phyloP scores from a whole-genome alignment of 1,140 invertebrate species.

The Aphelenchoides fujianensis region DNA sequence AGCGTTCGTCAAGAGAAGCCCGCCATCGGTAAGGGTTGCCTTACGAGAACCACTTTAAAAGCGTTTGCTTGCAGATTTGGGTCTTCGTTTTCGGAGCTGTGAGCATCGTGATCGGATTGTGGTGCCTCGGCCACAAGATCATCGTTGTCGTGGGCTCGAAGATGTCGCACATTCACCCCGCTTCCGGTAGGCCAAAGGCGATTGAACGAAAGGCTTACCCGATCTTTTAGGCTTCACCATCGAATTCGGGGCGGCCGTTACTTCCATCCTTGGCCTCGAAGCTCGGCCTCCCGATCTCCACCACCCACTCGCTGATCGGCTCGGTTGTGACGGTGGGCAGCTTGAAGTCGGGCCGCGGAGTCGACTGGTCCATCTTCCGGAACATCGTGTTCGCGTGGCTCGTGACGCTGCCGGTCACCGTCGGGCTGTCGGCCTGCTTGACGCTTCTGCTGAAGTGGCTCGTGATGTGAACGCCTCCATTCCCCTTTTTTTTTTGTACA shows the following conservation, averaged over 20 bases:
- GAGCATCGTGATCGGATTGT: conserved; percentile 88
- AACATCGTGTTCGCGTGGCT: conserved; percentile 95
- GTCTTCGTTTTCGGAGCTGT: conserved; percentile 81
- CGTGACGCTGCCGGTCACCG: conserved; percentile 86
- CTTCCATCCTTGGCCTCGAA: conserved; percentile 79
- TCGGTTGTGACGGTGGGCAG: conserved; percentile 51
- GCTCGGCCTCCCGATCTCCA: conserved; percentile 88
- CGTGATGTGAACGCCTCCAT: conserved; percentile 1
- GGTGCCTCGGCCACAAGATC: conserved; percentile 84
- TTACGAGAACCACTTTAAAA: neutral
- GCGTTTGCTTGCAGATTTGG: conserved; percentile 24
- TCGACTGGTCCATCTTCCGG: conserved; percentile 65
- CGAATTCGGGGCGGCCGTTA: conserved; percentile 61
- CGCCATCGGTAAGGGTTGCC: conserved; percentile 31
- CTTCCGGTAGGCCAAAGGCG: too few species aligned
- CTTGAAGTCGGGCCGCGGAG: conserved; percentile 50
- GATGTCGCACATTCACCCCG: conserved; percentile 89
- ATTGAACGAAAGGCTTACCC: too few species aligned
- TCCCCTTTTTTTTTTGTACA: neutral
- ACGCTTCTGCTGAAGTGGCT: conserved; percentile 32
- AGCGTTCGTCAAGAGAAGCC: conserved; percentile 35
- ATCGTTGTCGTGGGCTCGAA: conserved; percentile 94
- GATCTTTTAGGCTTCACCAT: conserved; percentile 72
- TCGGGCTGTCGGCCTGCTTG: conserved; percentile 31
- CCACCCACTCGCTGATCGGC: conserved; percentile 83